phyloP scores from a whole-genome alignment of 2,888 invertebrate genomes.

The Tetramorium bicarinatum region DNA sequence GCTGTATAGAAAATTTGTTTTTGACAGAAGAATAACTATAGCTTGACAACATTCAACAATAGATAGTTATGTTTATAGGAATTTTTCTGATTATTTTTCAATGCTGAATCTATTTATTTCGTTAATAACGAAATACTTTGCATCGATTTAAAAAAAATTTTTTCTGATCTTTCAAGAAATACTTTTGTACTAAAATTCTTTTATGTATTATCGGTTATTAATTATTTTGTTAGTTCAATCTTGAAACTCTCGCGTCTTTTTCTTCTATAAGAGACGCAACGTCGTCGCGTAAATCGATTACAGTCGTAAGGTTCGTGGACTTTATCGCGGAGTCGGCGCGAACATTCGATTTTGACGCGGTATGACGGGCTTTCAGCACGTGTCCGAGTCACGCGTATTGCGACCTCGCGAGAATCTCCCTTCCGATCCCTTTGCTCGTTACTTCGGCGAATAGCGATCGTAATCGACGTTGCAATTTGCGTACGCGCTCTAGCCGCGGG shows the following conservation, averaged over 20 bases:
- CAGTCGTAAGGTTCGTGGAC: conserved; percentile 50
- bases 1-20: neutral
- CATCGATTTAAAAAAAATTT: neutral
- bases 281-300: conserved; percentile 55
- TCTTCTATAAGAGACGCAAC: conserved; percentile 53
- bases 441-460: conserved; percentile 24
- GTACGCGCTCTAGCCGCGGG: conserved; percentile 53
- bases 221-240: neutral
- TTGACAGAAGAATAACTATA: neutral
- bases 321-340: conserved; percentile 60
- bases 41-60: neutral
- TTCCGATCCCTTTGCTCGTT: conserved; percentile 41
- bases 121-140: neutral
- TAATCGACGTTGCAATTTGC: conserved; percentile 30
- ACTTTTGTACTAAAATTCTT: neutral
- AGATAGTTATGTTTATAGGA: neutral
- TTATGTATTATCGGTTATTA: neutral
- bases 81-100: neutral
- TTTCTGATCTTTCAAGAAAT: neutral
- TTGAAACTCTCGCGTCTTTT: neutral
- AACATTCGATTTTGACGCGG: conserved; percentile 77
- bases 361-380: conserved; percentile 79
- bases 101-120: neutral
- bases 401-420: conserved; percentile 49
- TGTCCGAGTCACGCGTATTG: conserved; percentile 65